These are phyloP conservation scores for Astreopora myriophthalma DNA, from an alignment of 64 coral and sea anemone genomes.

Conservation along the genomic window DNA sequence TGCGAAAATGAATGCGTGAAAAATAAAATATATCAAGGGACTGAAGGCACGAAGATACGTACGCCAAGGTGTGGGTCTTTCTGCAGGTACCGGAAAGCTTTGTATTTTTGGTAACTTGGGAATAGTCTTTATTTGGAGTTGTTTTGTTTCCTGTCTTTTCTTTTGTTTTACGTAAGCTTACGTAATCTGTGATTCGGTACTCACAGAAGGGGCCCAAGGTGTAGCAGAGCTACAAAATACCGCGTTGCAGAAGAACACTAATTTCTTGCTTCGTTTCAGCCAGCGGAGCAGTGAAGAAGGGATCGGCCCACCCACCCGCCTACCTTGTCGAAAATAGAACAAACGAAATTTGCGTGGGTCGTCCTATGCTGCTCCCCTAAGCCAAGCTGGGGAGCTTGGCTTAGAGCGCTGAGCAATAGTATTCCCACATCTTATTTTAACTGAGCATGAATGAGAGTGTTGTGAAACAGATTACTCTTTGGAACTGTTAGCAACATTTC, in stretches of 20 bases:
- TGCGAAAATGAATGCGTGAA: background rate
- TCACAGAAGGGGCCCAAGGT: no score
- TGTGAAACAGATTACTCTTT: background rate
- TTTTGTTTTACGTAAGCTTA: no score
- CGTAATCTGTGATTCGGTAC: no score
- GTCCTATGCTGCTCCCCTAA: no score
- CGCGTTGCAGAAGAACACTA: no score
- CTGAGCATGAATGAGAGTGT: background rate
- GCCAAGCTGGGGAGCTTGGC: no score
- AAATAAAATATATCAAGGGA: background rate
- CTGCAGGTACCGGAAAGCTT: no score
- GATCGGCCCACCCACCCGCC: background rate
- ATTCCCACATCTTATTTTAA: background rate
- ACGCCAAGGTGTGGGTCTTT: background rate
- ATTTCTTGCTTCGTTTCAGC: background rate
- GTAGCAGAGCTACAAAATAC: background rate
- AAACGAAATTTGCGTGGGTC: no score
- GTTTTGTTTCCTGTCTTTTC: no score
- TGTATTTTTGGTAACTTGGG: no score
- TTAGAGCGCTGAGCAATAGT: background rate
- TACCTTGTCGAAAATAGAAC: background rate
- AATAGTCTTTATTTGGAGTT: no score
- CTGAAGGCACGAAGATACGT: background rate
- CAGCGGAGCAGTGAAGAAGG: constrained; percentile 1
- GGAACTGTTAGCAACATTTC: no score